A percentile compares a stretch with the other conserved stretches of the same genome.
phyloP scores from a whole-genome alignment of 1,140 invertebrate species.

The Plutomurus gul region DNA sequence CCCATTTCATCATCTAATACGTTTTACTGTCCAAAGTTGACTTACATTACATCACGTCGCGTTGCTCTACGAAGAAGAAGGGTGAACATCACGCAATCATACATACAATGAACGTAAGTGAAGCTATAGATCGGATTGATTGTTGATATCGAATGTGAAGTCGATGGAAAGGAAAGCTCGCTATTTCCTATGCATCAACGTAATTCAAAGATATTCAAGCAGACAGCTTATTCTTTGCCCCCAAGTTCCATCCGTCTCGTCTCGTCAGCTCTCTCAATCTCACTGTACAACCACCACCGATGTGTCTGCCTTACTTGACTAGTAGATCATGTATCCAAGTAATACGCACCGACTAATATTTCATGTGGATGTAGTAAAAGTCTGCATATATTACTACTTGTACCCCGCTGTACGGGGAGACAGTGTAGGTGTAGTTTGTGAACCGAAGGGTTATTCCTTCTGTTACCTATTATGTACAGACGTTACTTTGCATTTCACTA shows the following conservation, averaged over 20 bases:
- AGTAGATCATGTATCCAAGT: no score
- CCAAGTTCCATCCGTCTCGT: no score
- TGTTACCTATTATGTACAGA: no score
- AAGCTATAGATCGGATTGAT: conserved; percentile 1
- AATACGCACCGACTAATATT: no score
- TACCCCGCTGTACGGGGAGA: no score
- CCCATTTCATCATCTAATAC: conserved; percentile 3
- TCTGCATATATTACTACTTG: no score
- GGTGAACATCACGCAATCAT: not conserved
- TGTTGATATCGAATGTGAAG: not conserved
- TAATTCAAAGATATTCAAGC: not conserved
- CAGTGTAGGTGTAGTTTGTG: no score
- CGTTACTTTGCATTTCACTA: no score
- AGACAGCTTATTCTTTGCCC: not conserved
- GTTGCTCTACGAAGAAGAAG: not conserved
- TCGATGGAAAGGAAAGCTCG: not conserved
- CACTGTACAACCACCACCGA: no score
- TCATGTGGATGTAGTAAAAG: no score
- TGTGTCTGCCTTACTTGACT: not conserved
- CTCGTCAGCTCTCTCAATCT: no score
- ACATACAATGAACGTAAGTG: not conserved
- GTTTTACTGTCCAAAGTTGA: not conserved
- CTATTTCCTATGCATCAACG: conserved; percentile 15
- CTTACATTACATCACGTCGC: not conserved
- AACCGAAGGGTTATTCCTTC: no score